phyloP scores from a whole-genome alignment of 1,140 invertebrate genomes.

The Melitaea cinxia region DNA sequence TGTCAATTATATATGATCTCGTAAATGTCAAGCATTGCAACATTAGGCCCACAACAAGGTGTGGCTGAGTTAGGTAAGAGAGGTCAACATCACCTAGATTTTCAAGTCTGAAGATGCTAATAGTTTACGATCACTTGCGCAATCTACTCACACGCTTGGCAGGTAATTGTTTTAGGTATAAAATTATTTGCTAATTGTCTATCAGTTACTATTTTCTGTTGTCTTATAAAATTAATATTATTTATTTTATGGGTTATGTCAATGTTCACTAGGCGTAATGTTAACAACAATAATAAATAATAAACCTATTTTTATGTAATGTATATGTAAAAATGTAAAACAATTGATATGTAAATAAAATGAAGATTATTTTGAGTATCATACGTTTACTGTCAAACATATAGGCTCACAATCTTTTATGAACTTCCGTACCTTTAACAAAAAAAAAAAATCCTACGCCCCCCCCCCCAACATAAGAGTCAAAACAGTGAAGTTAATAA shows the following conservation, averaged over 20 bases:
- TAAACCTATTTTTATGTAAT: too few species aligned
- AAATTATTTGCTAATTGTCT: neutral
- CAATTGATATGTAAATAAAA: too few species aligned
- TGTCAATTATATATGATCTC: conserved; percentile 21
- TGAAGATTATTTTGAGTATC: too few species aligned
- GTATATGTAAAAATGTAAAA: too few species aligned
- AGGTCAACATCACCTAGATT: conserved; percentile 35
- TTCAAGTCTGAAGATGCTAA: conserved; percentile 23
- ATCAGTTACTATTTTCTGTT: neutral
- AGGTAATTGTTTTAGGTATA: conserved; percentile 16
- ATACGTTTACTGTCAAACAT: too few species aligned
- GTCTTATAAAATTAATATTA: neutral
- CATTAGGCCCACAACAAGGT: conserved; percentile 23
- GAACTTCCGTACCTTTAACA: too few species aligned
- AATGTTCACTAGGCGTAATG: too few species aligned
- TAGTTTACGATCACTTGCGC: conserved; percentile 27
- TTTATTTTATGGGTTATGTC: neutral
- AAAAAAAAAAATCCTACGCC: too few species aligned
- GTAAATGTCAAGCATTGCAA: conserved; percentile 43
- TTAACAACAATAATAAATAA: too few species aligned
- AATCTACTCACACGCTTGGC: conserved; percentile 11
- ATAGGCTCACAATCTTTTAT: too few species aligned
- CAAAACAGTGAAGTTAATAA: too few species aligned
- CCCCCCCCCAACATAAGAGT: too few species aligned
- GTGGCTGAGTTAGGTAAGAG: conserved; percentile 30